Evolutionary conservation across 2,113 vertebrate genomes (phyloP).

Genomic region (Ondatra zibethicus): DNA sequence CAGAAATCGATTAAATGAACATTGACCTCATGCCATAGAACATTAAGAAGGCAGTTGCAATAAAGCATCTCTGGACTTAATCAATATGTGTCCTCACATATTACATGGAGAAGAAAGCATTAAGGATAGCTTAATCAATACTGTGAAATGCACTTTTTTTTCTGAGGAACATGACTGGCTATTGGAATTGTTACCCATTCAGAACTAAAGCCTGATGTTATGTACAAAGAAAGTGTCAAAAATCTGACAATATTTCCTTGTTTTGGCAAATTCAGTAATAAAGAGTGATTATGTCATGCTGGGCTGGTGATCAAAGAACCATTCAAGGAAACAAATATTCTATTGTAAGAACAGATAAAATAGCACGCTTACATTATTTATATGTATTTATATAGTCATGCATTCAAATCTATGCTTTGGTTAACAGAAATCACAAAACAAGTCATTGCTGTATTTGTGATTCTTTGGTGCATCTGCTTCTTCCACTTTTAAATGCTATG

Average conservation of each 20-base stretch:
- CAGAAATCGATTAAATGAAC: conserved; percentile 64
- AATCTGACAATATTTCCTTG: not conserved
- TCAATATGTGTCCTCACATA: conserved; percentile 57
- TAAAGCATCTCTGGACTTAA: conserved; percentile 58
- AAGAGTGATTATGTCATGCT: not conserved
- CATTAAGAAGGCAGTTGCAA: not conserved
- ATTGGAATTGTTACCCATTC: not conserved
- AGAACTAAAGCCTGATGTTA: not conserved
- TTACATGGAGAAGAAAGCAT: conserved; percentile 48
- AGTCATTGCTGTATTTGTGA: not conserved
- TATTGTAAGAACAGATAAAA: not conserved
- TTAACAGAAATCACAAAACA: not conserved
- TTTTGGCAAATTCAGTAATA: not conserved
- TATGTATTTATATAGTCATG: not conserved
- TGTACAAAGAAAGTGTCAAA: not conserved
- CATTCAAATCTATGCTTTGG: not conserved
- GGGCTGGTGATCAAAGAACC: not conserved
- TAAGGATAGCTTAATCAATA: conserved; percentile 27
- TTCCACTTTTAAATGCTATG: not conserved
- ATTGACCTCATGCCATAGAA: conserved; percentile 25
- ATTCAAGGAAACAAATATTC: not conserved
- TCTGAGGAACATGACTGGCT: not conserved
- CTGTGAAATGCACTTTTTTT: not conserved
- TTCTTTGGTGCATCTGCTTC: not conserved
- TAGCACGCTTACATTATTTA: rapidly evolving